Evolutionary conservation across 2,888 invertebrate genomes (phyloP), one percentile per base, ranked within the genome.

Genomic region (Chrysopilus asiliformis): DNA sequence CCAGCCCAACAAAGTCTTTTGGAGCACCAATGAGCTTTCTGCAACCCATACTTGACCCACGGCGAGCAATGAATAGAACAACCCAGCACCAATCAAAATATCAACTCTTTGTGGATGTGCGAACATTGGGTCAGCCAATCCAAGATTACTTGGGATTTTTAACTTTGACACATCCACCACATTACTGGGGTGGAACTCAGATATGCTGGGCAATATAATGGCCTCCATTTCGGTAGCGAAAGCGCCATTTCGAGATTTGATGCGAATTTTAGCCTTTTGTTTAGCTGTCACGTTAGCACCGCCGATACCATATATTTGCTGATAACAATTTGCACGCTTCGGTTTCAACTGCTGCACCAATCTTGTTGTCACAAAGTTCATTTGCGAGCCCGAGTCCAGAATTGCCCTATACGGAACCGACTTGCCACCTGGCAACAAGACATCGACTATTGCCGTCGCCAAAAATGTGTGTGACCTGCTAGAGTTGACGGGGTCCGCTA

Each of bases 1-100:
- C 29, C 29, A 29, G 8, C 29, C 29, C 16, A 29, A 29, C 15
- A 19, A n/a, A 9, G 32, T 32, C 15, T 32, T 16, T 18, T 32
- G 18, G 12, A 31, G 10, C 9, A 31, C 5, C 4, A 20, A 4
- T 14, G 8, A 15, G 15, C 2, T 12, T n/a, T 18, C 16, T 16
- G 15, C 14, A 4, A 12, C 10, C 4, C 5, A 12, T 4, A 29
- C 10, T 12, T 14, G 15, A 4, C 29, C 29, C 4, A 14, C 2
- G 5, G 9, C 15, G 10, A 29, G 13, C 15, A 29, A 10, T 29
- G 15, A 8, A 18, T n/a, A 18, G 32, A 18, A 20, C 15, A 18
- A 16, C 7, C 15, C 9, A 10, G 16, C 32, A 16, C 29, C 29
- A 12, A 29, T 12, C 15, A 29, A 17, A 14, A 13, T 13, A 10